Evolutionary conservation across 2,113 vertebrate species (phyloP).

Genomic region (Struthidea cinerea): DNA sequence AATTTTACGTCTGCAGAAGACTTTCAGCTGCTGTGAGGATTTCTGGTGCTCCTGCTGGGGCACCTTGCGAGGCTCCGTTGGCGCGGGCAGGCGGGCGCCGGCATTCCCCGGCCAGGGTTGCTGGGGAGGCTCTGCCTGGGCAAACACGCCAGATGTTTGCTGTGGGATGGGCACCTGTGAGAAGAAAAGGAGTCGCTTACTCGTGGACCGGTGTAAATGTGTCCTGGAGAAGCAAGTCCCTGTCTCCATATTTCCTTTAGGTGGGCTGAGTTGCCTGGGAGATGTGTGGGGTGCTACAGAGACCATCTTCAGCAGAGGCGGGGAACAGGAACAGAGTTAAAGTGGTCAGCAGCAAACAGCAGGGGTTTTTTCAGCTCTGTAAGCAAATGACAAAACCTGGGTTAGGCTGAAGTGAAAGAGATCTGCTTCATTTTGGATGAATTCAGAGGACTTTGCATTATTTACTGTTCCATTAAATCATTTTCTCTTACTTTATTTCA

Average conservation of each 20-base stretch:
- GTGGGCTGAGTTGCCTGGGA: conserved; percentile 8
- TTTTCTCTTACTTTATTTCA: neutral
- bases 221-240: neutral
- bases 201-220: neutral
- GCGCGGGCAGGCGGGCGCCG: neutral
- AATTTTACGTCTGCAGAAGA: neutral
- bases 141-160: neutral
- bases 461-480: neutral
- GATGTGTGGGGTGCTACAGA: neutral
- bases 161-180: neutral
- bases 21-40: neutral
- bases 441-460: neutral
- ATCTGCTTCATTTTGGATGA: neutral
- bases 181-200: neutral
- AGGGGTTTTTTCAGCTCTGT: neutral
- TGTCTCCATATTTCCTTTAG: neutral
- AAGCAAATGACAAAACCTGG: neutral
- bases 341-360: neutral
- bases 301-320: neutral
- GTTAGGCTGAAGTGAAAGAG: neutral
- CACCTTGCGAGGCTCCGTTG: neutral
- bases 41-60: neutral
- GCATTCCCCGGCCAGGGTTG: neutral
- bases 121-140: neutral
- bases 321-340: neutral